A percentile compares a stretch with the other conserved stretches of the same genome.
Evolutionary conservation across 2,888 invertebrate species (phyloP).

Genomic region (Drosophila kambysellisi): DNA sequence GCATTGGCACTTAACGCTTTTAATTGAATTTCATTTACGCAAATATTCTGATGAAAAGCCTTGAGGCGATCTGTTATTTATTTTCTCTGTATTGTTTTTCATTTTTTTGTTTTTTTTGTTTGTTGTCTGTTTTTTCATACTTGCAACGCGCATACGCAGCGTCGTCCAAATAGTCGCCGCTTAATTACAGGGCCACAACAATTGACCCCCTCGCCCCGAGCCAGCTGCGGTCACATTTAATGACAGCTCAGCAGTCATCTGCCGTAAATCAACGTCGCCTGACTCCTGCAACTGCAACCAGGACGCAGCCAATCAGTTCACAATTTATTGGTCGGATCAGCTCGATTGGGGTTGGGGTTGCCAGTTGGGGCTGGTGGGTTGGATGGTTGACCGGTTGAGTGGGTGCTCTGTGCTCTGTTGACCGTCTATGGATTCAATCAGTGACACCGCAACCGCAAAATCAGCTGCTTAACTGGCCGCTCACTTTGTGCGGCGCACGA

Average conservation of each 20-base stretch:
- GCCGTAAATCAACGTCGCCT: constrained; percentile 47
- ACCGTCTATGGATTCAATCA: constrained; percentile 70
- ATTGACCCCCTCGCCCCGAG: constrained; percentile 43
- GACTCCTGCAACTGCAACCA: constrained; percentile 39
- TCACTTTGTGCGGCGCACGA: constrained; percentile 29
- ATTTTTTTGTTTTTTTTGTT: background rate
- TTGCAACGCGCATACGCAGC: constrained; percentile 51
- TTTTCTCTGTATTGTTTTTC: constrained; percentile 1
- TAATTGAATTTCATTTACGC: constrained; percentile 61
- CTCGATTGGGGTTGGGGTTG: background rate
- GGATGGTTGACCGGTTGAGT: background rate
- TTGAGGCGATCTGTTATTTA: constrained; percentile 37
- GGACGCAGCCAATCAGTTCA: constrained; percentile 46
- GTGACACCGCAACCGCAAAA: constrained; percentile 65
- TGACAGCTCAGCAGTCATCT: constrained; percentile 54
- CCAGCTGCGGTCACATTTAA: constrained; percentile 70
- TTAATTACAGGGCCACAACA: constrained; percentile 56
- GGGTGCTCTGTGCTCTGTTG: constrained; percentile 10
- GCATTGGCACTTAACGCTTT: constrained; percentile 63
- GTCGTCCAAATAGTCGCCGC: constrained; percentile 43
- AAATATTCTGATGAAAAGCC: constrained; percentile 35
- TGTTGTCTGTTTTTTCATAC: background rate
- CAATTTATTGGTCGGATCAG: constrained; percentile 50
- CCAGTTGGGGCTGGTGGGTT: background rate
- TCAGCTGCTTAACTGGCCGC: constrained; percentile 62